Conservation (phyloP, 1,140 invertebrate species). For the Heliconius congener region DNA sequence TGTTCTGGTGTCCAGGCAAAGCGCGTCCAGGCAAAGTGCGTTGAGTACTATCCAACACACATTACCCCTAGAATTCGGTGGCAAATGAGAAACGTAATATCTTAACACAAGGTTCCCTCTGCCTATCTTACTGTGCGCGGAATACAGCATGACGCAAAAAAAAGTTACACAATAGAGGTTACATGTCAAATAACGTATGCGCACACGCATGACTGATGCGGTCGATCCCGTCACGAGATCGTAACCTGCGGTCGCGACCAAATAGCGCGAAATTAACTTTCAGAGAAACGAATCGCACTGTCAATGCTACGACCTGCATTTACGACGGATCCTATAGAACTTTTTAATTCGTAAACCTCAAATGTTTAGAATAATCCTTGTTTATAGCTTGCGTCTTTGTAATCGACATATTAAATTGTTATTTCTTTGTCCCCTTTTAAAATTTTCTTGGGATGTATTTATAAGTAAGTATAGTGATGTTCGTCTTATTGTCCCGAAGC, state of each 20-base stretch:
- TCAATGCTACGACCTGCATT: conserved; percentile 39
- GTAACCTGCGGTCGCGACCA: conserved; percentile 56
- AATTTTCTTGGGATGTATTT: not conserved
- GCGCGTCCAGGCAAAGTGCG: too few relatives aligned
- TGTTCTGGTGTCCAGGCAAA: too few relatives aligned
- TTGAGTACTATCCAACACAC: too few relatives aligned
- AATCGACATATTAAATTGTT: not conserved
- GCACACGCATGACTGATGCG: conserved; percentile 47
- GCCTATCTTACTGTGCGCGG: too few relatives aligned
- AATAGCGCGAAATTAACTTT: conserved; percentile 68
- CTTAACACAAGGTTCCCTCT: too few relatives aligned
- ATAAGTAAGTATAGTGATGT: conserved; percentile 16
- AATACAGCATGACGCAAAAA: not conserved
- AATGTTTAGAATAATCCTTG: conserved; percentile 14
- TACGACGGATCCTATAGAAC: conserved; percentile 33
- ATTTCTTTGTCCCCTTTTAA: not conserved
- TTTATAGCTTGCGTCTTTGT: conserved; percentile 3
- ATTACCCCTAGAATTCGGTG: too few relatives aligned
- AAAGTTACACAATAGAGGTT: too few relatives aligned
- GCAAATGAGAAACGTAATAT: too few relatives aligned
- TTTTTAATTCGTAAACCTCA: conserved; percentile 22
- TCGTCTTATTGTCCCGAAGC: conserved; percentile 29
- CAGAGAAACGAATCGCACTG: conserved; percentile 51
- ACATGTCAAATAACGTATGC: not conserved
- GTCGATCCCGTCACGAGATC: conserved; percentile 58